These are phyloP conservation scores for Pollicipes pollicipes DNA, from an alignment of 1,140 invertebrate species.

Conservation along the genomic window DNA sequence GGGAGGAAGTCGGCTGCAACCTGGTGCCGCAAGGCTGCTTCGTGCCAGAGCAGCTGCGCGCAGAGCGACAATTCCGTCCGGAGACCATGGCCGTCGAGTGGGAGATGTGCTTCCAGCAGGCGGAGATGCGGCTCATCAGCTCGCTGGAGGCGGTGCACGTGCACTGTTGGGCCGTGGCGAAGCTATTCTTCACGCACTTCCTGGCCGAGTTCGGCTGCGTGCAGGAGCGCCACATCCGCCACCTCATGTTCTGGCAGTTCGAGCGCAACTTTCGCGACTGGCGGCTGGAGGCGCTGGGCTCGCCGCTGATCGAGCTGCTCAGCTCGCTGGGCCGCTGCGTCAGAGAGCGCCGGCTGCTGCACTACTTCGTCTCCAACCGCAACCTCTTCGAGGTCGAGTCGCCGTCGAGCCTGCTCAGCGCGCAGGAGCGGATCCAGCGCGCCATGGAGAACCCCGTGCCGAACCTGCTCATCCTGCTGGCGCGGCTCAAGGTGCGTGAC, in stretches of 20 bases:
- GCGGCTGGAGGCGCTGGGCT: constrained; percentile 47
- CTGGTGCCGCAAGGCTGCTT: constrained; percentile 45
- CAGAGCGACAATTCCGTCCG: constrained; percentile 21
- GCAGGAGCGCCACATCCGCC: constrained; percentile 44
- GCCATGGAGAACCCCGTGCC: constrained; percentile 48
- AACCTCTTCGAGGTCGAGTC: constrained; percentile 53
- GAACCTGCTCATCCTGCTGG: constrained; percentile 42
- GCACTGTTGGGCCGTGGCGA: constrained; percentile 38
- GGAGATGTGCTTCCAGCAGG: constrained; percentile 49
- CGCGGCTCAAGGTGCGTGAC: constrained; percentile 31
- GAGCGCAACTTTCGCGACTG: constrained; percentile 45
- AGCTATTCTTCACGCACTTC: constrained; percentile 42
- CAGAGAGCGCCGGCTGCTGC: constrained; percentile 36
- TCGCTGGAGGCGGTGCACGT: constrained; percentile 46
- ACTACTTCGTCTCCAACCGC: constrained; percentile 50
- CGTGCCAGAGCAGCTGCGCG: constrained; percentile 36
- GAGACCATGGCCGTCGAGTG: constrained; percentile 39
- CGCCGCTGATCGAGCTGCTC: constrained; percentile 42
- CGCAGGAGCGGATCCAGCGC: constrained; percentile 43
- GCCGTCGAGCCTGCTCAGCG: constrained; percentile 36
- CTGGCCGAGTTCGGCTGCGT: constrained; percentile 27
- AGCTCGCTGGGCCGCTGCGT: constrained; percentile 30
- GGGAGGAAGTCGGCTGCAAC: constrained; percentile 39
- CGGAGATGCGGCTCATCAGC: constrained; percentile 48
- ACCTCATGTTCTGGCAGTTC: constrained; percentile 56